Conservation (phyloP, 2,113 vertebrate genomes). For the Crocuta crocuta region DNA sequence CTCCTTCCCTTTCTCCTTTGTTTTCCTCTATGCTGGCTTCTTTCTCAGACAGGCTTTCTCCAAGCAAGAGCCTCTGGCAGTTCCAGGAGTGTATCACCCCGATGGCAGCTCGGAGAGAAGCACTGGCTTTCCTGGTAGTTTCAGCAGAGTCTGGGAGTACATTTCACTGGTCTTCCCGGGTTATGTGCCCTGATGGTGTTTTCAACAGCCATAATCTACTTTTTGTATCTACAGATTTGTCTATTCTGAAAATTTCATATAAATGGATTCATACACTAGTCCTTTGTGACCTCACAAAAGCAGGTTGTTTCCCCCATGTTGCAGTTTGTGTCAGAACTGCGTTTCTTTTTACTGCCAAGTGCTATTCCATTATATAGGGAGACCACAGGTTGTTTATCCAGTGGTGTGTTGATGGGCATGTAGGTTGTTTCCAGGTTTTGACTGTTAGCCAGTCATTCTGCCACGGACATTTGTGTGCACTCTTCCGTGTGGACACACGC, state of each 20-base stretch:
- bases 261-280: not conserved
- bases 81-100: not conserved
- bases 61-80: not conserved
- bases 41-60: not conserved
- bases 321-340: not conserved
- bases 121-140: not conserved
- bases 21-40: not conserved
- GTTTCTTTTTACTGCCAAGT: not conserved
- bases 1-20: not conserved
- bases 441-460: not conserved
- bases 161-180: not conserved
- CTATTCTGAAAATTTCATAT: not conserved
- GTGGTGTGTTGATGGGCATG: not conserved
- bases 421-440: not conserved
- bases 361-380: not conserved
- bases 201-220: not conserved
- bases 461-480: not conserved
- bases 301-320: not conserved
- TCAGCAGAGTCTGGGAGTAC: not conserved
- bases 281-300: not conserved
- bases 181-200: not conserved
- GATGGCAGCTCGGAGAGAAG: not conserved
- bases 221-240: not conserved
- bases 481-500: not conserved
- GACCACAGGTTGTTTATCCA: fast-evolving